A percentile compares a stretch with the other conserved stretches of the same genome.
These are phyloP conservation scores for Gymnothorax javanicus DNA, from an alignment of 2,797 vertebrate genomes.

Conservation along the genomic window DNA sequence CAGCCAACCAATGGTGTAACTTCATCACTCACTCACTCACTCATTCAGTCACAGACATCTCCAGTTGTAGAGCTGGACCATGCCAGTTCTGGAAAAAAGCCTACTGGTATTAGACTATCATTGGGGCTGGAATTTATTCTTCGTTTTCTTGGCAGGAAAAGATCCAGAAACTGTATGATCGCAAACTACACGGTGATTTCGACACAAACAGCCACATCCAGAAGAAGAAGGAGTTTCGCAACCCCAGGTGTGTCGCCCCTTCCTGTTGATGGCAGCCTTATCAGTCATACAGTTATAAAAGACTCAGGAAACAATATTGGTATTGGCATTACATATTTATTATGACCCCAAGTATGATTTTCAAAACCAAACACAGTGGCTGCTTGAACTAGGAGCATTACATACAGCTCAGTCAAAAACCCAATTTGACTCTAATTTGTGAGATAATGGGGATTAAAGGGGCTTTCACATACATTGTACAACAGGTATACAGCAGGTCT, in stretches of 20 bases:
- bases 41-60: too few relatives aligned
- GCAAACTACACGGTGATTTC: constrained; percentile 90
- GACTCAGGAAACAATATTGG: background rate
- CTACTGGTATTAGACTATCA: background rate
- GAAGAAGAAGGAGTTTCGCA: constrained; percentile 96
- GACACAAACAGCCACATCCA: constrained; percentile 97
- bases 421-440: background rate
- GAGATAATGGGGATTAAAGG: background rate
- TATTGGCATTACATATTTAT: background rate
- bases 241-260: constrained; percentile 82
- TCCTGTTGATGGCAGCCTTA: background rate
- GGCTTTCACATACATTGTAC: too few relatives aligned
- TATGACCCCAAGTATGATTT: background rate
- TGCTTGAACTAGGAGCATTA: background rate
- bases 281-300: background rate
- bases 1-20: too few relatives aligned
- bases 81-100: background rate
- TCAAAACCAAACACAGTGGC: background rate
- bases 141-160: constrained; percentile 81
- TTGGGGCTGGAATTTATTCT: background rate
- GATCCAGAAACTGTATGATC: constrained; percentile 92
- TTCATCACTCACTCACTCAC: too few relatives aligned
- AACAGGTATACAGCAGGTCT: too few relatives aligned
- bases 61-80: too few relatives aligned
- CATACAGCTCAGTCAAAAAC: background rate